Conservation (phyloP, 2,888 invertebrate species). For the Neocrepidodera transversa region DNA sequence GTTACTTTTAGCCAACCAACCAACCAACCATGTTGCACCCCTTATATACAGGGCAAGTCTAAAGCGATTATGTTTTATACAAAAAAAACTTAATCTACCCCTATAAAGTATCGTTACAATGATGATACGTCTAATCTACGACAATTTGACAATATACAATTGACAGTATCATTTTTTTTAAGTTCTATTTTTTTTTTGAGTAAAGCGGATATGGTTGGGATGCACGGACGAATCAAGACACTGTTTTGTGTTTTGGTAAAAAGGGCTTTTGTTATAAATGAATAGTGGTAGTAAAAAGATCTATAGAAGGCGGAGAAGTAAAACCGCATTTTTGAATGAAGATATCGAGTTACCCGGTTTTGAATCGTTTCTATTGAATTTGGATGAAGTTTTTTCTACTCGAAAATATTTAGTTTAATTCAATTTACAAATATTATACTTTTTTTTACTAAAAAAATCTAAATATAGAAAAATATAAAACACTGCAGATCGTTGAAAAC, state of each 20-base stretch:
- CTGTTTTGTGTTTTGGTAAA: slow-evolving; percentile 40
- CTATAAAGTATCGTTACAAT: slow-evolving; percentile 38
- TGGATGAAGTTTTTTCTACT: no score
- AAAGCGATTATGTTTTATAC: slow-evolving; percentile 46
- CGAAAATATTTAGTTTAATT: no score
- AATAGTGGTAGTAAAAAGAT: slow-evolving; percentile 40
- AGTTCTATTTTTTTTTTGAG: slow-evolving; percentile 17
- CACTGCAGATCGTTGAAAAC: no score
- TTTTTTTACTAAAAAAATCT: no score
- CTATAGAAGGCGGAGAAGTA: slow-evolving; percentile 41
- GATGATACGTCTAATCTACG: slow-evolving; percentile 39
- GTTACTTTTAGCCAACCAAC: slow-evolving; percentile 37
- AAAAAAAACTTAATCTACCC: slow-evolving; percentile 48
- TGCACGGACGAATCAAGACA: slow-evolving; percentile 31
- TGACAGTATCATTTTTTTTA: slow-evolving; percentile 32
- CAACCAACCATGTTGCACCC: slow-evolving; percentile 33
- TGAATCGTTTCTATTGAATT: no score
- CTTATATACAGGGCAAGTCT: slow-evolving; percentile 23
- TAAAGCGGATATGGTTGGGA: slow-evolving; percentile 39
- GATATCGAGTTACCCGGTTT: slow-evolving; percentile 51
- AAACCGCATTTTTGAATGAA: slow-evolving; percentile 51
- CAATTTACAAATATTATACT: no score
- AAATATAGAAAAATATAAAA: no score
- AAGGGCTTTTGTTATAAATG: slow-evolving; percentile 45
- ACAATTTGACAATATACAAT: slow-evolving; percentile 32